Conservation (phyloP, 2,888 invertebrate genomes). For the Cheiracanthium punctorium region DNA sequence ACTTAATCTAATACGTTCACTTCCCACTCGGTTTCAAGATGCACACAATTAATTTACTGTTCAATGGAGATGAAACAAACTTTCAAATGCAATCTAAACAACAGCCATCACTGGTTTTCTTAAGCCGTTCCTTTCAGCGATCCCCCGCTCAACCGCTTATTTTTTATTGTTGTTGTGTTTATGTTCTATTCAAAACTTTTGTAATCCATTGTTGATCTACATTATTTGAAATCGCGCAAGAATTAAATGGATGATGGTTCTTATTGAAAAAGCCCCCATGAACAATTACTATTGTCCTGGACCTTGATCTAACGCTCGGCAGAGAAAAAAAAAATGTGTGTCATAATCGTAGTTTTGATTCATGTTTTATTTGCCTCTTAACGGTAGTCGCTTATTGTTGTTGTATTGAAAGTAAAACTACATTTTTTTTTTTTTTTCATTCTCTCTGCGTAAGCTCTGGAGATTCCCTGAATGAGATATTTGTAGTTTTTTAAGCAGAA, state of each 20-base stretch:
- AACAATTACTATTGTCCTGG: slow-evolving; percentile 1
- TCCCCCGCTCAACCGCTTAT: background rate
- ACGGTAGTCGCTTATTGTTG: no score
- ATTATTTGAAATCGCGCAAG: background rate
- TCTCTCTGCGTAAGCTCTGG: no score
- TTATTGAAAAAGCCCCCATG: background rate
- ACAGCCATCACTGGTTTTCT: no score
- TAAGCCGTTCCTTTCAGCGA: background rate
- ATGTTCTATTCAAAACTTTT: background rate
- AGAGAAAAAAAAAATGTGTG: background rate
- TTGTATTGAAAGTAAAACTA: no score
- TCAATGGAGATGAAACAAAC: no score
- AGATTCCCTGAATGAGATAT: no score
- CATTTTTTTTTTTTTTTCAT: no score
- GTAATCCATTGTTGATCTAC: background rate
- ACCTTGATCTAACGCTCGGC: background rate
- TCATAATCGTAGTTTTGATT: background rate
- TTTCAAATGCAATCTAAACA: no score
- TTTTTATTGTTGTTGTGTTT: background rate
- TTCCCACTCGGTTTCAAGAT: no score
- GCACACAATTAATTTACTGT: no score
- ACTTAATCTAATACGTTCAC: no score
- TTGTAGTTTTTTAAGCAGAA: no score
- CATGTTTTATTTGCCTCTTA: background rate
- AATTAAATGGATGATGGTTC: background rate